Base-by-base conservation (phyloP, 2,113 vertebrate genomes). In the Cyprinodon tularosa region DNA sequence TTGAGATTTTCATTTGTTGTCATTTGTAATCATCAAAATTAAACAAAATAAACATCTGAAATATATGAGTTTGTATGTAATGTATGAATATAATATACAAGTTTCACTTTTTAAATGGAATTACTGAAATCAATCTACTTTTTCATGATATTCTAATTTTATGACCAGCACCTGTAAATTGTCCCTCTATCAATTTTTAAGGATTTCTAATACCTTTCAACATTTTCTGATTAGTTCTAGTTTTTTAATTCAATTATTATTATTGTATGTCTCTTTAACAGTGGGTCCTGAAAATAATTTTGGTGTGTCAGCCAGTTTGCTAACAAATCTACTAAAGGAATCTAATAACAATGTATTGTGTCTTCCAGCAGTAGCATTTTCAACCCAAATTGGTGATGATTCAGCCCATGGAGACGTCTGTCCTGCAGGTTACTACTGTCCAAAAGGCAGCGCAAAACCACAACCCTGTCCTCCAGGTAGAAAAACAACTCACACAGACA, bases 401-500 rank as follows among this genome's bases (percentile, higher is more conserved):
- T 70, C 80, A 68, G 40, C 71, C 73, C 86, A 90, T 0, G 96
- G 94, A 71, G 94, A 91, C 63, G 71, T 93, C 0, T 98, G 97
- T 80, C 95, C 92, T 0, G 17, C 22, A 0, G 90, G 92, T 4
- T 94, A 96, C 80, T 94, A 94, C 80, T 97, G 96, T 88, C 93
- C 94, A 22, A 74, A 48, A 57, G 96, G 94, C 72, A 95, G 92
- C 76, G 15, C 82, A 0, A 89, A 84, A 4, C 91, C 95, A 0
- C 66, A 3, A 0, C 92, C 87, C 0, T 98, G 97, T 42, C 92
- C 94, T 9, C 90, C 94, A 77, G 96, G 97, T 90, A 94, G 60
- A 47, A 53, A 59, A 36, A 12, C 17, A 62, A 59, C 2, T 66
- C n/a, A 13, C 53, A 20, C 14, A 39, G 6, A 22, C 12, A 66